phyloP scores from a whole-genome alignment of 2,113 vertebrate species.

The Poeciliopsis retropinna region DNA sequence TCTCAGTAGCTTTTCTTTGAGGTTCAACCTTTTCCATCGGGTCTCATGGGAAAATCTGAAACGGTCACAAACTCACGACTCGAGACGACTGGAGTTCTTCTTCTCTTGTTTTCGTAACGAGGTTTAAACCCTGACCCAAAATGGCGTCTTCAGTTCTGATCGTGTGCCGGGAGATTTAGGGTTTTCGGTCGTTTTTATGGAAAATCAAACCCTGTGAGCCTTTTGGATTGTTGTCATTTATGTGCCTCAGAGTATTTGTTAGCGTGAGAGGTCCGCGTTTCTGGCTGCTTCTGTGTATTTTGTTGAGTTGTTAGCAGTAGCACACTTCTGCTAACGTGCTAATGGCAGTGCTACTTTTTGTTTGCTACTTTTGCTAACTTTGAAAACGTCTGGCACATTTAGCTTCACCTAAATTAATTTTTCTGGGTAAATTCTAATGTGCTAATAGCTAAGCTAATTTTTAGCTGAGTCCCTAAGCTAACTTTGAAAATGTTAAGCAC shows the following conservation, averaged over 20 bases:
- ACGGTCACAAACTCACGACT: not conserved
- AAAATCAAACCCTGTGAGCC: not conserved
- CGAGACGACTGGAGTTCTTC: not conserved
- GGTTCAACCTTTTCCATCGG: not conserved
- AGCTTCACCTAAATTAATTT: too few species aligned
- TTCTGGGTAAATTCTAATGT: too few species aligned
- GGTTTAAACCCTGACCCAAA: not conserved
- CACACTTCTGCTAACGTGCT: too few species aligned
- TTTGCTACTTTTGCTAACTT: too few species aligned
- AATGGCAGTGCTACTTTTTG: too few species aligned
- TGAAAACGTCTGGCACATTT: too few species aligned
- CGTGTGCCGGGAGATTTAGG: not conserved
- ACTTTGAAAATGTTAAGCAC: too few species aligned
- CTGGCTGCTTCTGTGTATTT: not conserved
- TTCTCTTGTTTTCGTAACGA: not conserved
- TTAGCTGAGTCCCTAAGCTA: too few species aligned
- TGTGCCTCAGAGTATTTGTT: not conserved
- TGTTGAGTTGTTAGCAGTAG: not conserved
- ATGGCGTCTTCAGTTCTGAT: not conserved
- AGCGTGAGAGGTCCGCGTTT: not conserved
- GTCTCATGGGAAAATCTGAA: not conserved
- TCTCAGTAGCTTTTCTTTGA: constrained; percentile 1
- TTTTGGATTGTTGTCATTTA: not conserved
- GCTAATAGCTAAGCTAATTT: too few species aligned
- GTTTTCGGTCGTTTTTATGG: not conserved